Percentiles rank a stretch among this genome's conserved stretches.
phyloP scores from a whole-genome alignment of 2,888 invertebrate species.

The Ariolimax columbianus region DNA sequence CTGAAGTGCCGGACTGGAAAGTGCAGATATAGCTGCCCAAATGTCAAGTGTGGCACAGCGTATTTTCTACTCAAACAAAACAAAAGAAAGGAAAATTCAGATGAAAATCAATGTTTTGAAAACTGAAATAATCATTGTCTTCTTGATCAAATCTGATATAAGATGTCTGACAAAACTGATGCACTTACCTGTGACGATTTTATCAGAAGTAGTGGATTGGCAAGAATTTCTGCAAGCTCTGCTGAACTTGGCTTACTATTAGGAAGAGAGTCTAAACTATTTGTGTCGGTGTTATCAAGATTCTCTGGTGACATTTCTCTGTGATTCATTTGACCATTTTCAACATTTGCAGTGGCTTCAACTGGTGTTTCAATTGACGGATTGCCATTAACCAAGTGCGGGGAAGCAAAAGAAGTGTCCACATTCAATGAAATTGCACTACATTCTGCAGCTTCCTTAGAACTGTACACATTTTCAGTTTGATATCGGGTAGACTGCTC shows the following conservation, averaged over 20 bases:
- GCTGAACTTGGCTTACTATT: constrained; percentile 23
- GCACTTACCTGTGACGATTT: constrained; percentile 41
- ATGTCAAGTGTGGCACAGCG: no score
- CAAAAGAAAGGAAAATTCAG: no score
- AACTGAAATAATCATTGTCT: no score
- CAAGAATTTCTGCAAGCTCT: constrained; percentile 36
- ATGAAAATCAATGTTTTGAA: no score
- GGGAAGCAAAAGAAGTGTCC: constrained; percentile 35
- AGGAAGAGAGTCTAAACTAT: not conserved
- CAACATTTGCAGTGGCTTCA: not conserved
- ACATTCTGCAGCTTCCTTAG: constrained; percentile 19
- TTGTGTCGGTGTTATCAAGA: not conserved
- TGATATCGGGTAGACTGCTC: not conserved
- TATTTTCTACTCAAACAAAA: no score
- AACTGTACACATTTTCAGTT: constrained; percentile 14
- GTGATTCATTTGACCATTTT: not conserved
- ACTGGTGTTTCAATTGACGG: not conserved
- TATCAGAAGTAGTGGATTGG: constrained; percentile 43
- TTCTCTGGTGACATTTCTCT: not conserved
- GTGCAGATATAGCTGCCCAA: no score
- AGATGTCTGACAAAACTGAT: no score
- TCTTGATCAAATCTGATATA: no score
- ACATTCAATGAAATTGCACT: constrained; percentile 37
- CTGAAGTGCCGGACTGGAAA: no score
- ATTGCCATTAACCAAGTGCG: not conserved